Conservation (phyloP, 2,888 invertebrate genomes). For the Exephanes ischioxanthus region DNA sequence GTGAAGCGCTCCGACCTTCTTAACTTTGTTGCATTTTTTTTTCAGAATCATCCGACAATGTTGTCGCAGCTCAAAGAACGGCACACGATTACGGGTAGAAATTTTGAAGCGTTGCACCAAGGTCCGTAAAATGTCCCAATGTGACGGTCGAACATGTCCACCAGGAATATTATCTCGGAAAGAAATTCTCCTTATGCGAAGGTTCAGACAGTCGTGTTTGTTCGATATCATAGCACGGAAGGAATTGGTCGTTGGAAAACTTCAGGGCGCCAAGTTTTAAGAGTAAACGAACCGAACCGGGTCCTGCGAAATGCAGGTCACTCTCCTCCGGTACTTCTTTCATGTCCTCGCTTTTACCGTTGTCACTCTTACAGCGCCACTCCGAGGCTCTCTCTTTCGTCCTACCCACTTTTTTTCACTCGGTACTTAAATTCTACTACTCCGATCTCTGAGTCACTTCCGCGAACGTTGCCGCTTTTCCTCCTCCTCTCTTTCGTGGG, state of each 20-base stretch:
- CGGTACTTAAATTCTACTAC: slow-evolving; percentile 14
- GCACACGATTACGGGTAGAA: too few species aligned
- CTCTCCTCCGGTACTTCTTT: neutral
- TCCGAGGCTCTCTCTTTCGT: neutral
- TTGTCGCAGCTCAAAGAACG: too few species aligned
- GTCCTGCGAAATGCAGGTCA: slow-evolving; percentile 1
- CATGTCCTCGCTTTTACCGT: neutral
- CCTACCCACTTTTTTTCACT: neutral
- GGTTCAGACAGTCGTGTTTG: neutral
- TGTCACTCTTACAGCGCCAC: neutral
- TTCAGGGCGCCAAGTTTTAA: neutral
- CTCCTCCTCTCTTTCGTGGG: neutral
- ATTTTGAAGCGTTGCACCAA: too few species aligned
- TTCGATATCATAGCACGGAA: neutral
- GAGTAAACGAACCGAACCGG: neutral
- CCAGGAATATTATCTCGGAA: too few species aligned
- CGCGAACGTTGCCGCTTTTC: neutral
- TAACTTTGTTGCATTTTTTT: neutral
- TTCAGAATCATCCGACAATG: too few species aligned
- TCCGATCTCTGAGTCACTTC: neutral
- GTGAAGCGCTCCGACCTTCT: too few species aligned
- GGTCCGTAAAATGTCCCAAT: too few species aligned
- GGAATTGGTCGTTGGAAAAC: neutral
- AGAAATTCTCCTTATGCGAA: too few species aligned
- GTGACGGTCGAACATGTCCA: too few species aligned